phyloP scores from a whole-genome alignment of 1,140 invertebrate genomes.

The Saccostrea echinata region DNA sequence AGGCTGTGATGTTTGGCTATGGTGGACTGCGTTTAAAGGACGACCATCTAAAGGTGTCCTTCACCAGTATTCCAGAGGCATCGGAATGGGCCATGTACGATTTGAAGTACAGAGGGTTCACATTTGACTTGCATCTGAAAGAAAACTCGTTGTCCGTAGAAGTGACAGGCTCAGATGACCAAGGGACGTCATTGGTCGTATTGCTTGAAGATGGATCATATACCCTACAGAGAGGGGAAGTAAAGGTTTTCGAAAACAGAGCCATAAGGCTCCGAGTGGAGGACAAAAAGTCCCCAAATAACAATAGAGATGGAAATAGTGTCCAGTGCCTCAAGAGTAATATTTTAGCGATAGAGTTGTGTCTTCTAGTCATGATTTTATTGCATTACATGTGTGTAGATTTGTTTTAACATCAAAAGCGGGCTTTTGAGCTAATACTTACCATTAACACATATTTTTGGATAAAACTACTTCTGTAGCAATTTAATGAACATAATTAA shows the following conservation, averaged over 20 bases:
- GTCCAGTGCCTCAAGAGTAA: background rate
- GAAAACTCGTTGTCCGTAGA: background rate
- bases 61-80: slow-evolving; percentile 64
- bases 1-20: slow-evolving; percentile 79
- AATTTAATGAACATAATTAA: too few species aligned
- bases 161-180: background rate
- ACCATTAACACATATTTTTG: too few species aligned
- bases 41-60: slow-evolving; percentile 57
- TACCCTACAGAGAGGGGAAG: background rate
- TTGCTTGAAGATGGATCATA: background rate
- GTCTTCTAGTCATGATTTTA: background rate
- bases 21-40: slow-evolving; percentile 73
- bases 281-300: background rate
- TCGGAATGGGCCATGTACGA: slow-evolving; percentile 63
- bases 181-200: background rate
- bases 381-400: background rate
- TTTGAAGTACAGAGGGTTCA: slow-evolving; percentile 57
- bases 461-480: too few species aligned
- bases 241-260: background rate
- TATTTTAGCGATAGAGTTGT: background rate
- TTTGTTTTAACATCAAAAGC: too few species aligned
- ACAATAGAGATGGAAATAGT: background rate
- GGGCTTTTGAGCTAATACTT: too few species aligned
- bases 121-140: slow-evolving; percentile 41
- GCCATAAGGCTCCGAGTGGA: background rate